These are phyloP conservation scores for Caenorhabditis wallacei DNA, from an alignment of 2,888 invertebrate species.

Conservation along the genomic window DNA sequence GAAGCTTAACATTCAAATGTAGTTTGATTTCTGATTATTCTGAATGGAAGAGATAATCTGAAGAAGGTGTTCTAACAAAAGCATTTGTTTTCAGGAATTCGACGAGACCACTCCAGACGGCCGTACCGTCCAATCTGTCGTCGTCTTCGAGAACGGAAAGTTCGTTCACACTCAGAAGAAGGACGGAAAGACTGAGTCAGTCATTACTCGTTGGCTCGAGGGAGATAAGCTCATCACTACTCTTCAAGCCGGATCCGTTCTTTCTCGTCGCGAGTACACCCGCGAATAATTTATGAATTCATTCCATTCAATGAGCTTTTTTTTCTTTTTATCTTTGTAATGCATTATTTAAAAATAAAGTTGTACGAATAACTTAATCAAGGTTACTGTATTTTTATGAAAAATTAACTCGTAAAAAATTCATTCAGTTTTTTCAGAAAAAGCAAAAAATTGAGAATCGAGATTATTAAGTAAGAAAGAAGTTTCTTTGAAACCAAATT, in stretches of 20 bases:
- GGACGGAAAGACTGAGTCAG: slow-evolving; percentile 69
- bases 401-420: no score
- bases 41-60: neutral
- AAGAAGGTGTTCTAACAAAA: neutral
- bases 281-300: slow-evolving; percentile 57
- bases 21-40: no score
- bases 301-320: neutral
- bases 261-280: slow-evolving; percentile 69
- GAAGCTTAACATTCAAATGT: no score
- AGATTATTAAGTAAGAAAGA: no score
- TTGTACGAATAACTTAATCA: neutral
- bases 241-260: slow-evolving; percentile 69
- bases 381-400: no score
- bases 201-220: slow-evolving; percentile 72
- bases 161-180: slow-evolving; percentile 74
- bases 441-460: no score
- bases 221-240: slow-evolving; percentile 69
- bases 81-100: slow-evolving; percentile 64
- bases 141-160: slow-evolving; percentile 71
- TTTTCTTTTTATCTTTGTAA: neutral
- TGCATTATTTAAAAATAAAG: neutral
- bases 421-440: no score
- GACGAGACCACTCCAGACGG: slow-evolving; percentile 78
- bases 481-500: no score
- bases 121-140: slow-evolving; percentile 69